Base-by-base conservation (phyloP, 2,888 invertebrate genomes). In the Parelbella ahira region DNA sequence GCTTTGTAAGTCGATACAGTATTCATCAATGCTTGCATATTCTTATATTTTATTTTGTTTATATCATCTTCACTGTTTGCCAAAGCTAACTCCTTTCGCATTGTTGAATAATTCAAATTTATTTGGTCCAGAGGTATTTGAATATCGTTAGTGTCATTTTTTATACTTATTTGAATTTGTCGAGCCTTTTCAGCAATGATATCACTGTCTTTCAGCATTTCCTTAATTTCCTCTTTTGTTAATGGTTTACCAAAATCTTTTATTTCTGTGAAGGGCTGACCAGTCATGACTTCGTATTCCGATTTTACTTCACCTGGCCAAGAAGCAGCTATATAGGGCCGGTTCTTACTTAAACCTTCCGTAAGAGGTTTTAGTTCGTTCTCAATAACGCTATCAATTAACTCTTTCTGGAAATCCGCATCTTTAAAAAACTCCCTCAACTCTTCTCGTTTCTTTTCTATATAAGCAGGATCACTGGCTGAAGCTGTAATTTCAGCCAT, bases 261-360 rank as follows among this genome's bases (percentile, higher is more conserved):
- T 24, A 84, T 50, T 36, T 69, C 51, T 3, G 81, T 81, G 48
- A 87, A 87, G 1, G 87, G 87, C 48, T 87, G 87, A 0, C 86
- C 86, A 21, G 77, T 68, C 86, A 87, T 82, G 2, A 87, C 79
- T 51, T 86, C 86, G 47, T 77, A 78, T 45, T 86, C 86, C 0
- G 82, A 68, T 51, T 72, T 77, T 1, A 77, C 52, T 47, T 68
- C 64, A 0, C 77, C 80, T 6, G 69, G 48, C 10, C 48, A 52
- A 1, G 78, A 77, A n/a, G 86, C 77, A 7, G 73, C 61, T 49
- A 87, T 86, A 27, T 86, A 86, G 8, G 80, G 73, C 23, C 53
- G 45, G 4, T 50, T 42, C 24, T 62, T 50, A 1, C 19, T 27
- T 11, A 8, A 9, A 23, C 53, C 57, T 9, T 61, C 56, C 6